A percentile compares a stretch with the other conserved stretches of the same genome.
These are phyloP conservation scores for Chanos chanos DNA, from an alignment of 2,797 vertebrate species.

Conservation along the genomic window DNA sequence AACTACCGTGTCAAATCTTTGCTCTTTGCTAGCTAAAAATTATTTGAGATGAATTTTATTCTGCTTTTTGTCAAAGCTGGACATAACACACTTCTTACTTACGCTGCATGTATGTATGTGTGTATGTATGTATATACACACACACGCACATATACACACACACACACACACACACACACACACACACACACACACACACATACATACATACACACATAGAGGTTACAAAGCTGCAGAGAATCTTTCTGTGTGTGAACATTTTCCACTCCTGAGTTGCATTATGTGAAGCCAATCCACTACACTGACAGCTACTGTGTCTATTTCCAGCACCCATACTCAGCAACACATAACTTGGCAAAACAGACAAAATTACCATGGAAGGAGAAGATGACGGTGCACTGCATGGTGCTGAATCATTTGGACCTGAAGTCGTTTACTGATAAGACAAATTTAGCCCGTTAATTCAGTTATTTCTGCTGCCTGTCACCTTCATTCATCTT, in stretches of 20 bases:
- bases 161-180: background rate
- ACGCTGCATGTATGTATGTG: too few relatives aligned
- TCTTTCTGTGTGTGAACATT: too few relatives aligned
- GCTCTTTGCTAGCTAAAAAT: too few relatives aligned
- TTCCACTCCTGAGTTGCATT: background rate
- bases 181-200: background rate
- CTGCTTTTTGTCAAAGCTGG: too few relatives aligned
- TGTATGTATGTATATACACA: slow-evolving; percentile 2
- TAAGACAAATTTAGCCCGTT: slow-evolving; percentile 23
- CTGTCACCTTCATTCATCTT: slow-evolving; percentile 16
- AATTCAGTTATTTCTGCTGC: slow-evolving; percentile 30
- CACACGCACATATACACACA: background rate
- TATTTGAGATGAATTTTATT: too few relatives aligned
- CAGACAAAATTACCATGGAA: too few relatives aligned
- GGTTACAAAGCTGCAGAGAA: too few relatives aligned
- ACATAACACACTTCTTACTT: too few relatives aligned
- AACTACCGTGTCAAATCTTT: too few relatives aligned
- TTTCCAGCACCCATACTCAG: background rate
- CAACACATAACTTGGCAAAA: too few relatives aligned
- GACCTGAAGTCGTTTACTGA: slow-evolving; percentile 26
- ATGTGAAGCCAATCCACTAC: background rate
- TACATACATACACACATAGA: background rate
- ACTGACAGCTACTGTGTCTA: slow-evolving; percentile 7
- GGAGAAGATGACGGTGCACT: slow-evolving; percentile 1
- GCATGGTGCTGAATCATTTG: slow-evolving; percentile 16